Conservation (phyloP, 2,797 vertebrate genomes). For the Loriculus beryllinus region DNA sequence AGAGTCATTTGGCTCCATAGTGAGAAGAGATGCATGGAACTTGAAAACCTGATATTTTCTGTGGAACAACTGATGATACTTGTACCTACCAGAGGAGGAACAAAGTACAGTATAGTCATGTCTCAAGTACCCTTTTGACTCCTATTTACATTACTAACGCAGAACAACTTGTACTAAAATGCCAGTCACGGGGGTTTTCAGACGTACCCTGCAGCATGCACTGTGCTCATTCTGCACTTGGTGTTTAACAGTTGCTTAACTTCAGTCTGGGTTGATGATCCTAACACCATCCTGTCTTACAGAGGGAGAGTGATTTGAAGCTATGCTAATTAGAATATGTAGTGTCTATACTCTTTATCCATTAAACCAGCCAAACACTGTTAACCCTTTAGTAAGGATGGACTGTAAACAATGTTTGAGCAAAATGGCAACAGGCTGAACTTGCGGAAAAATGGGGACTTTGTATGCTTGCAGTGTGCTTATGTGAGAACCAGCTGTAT, state of each 20-base stretch:
- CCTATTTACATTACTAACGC: not conserved
- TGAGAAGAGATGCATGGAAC: not conserved
- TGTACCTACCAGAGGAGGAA: not conserved
- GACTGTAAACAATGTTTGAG: not conserved
- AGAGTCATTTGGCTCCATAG: not conserved
- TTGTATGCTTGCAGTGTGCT: constrained; percentile 26
- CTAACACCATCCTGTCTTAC: not conserved
- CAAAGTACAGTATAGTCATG: not conserved
- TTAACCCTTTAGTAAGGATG: not conserved
- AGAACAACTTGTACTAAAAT: not conserved
- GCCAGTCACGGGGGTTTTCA: not conserved
- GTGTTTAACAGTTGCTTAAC: not conserved
- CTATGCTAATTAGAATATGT: not conserved
- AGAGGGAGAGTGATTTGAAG: not conserved
- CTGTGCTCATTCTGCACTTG: not conserved
- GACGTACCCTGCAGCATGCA: rapidly evolving
- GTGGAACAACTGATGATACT: not conserved
- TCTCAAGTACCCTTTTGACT: not conserved
- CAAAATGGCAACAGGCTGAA: not conserved
- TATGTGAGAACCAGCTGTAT: not conserved
- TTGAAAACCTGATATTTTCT: not conserved
- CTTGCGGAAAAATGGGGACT: not conserved
- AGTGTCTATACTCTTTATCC: not conserved
- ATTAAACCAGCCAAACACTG: not conserved
- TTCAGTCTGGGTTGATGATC: not conserved